Percentiles rank a stretch among this genome's conserved stretches.
Evolutionary conservation across 2,797 vertebrate species (phyloP).

Genomic region (Pseudotriccus pelzelni): DNA sequence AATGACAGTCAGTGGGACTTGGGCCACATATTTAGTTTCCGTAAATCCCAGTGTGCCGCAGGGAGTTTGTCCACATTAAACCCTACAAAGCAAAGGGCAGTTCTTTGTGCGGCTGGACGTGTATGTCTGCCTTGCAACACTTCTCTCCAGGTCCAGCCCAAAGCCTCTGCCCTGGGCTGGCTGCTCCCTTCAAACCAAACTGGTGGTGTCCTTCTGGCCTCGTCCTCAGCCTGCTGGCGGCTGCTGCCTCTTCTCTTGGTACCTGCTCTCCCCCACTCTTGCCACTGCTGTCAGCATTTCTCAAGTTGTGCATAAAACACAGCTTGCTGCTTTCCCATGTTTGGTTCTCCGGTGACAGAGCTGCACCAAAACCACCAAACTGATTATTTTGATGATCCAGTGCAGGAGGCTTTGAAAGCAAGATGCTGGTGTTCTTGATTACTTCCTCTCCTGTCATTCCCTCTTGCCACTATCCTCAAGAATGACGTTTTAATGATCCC

Average conservation of each 20-base stretch:
- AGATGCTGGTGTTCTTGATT: not conserved
- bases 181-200: not conserved
- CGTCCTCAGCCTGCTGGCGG: not conserved
- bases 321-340: not conserved
- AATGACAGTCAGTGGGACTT: not conserved
- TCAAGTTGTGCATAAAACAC: not conserved
- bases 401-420: not conserved
- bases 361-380: not conserved
- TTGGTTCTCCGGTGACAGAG: not conserved
- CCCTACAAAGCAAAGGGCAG: not conserved
- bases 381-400: not conserved
- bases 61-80: not conserved
- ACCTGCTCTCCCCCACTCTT: not conserved
- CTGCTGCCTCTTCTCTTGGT: not conserved
- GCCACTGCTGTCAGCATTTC: not conserved
- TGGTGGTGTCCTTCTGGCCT: not conserved
- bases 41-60: not conserved
- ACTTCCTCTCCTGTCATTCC: not conserved
- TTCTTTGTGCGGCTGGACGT: not conserved
- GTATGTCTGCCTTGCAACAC: not conserved
- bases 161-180: not conserved
- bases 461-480: not conserved
- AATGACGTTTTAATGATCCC: not conserved
- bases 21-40: not conserved
- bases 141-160: not conserved